Evolutionary conservation across 2,113 vertebrate genomes (phyloP), one percentile per base, ranked within the genome.

Genomic region (Cebidichthys violaceus): DNA sequence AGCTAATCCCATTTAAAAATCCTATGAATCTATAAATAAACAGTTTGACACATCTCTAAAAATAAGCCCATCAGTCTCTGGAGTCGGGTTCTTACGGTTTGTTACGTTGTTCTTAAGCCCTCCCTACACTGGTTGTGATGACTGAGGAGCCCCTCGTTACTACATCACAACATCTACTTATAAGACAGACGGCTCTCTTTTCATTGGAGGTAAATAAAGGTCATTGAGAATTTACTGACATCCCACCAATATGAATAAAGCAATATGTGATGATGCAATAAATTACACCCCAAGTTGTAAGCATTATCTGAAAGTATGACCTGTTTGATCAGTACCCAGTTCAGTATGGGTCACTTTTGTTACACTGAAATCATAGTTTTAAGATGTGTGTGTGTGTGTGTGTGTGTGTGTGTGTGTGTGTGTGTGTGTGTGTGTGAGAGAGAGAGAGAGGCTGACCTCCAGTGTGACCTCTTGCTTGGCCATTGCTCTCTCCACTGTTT

Each of bases 401-500:
- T 39, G 33, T 65, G 35, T 43, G n/a, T 68, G 29, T 35, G n/a
- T 59, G 50, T 39, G 17, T 61, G 43, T 54, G 73, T 64, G 50
- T 35, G 37, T 59, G 35, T 45, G 60, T 41, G 35, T 29, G 60
- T 52, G 50, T 33, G n/a, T 60, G 62, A 50, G 11, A 37, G 45
- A 18, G 15, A 7, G 37, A 20, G 9, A 11, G 14, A 14, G 9
- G 2, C 97, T 95, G 85, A 99, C 98, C 98, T 99, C 98, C 79
- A 99, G 92, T 0, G 98, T 99, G 90, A 99, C 98, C 91, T 98
- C 97, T 77, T 99, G 98, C 89, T 99, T 99, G 84, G 97, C 98
- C 98, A 99, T 99, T 84, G 97, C 97, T 89, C 97, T 93, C 89
- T 99, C 98, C 90, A 99, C 97, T 0, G 96, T 96, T 84, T 99